Evolutionary conservation across 1,140 invertebrate genomes (phyloP).

Genomic region (Drosophila ercepeae): DNA sequence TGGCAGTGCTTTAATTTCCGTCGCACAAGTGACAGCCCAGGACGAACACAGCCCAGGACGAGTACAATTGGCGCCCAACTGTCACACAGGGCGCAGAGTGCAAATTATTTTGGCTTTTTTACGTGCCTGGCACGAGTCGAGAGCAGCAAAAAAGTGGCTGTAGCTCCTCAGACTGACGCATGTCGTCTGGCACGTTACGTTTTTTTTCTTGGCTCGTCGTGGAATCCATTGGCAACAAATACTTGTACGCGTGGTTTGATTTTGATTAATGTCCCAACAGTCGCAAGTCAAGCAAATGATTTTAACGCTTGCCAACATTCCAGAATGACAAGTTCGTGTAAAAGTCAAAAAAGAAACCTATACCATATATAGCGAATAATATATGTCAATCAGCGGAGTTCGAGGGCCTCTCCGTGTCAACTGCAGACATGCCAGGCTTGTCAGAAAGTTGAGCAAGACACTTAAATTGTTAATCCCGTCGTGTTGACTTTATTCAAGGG

Average conservation of each 20-base stretch:
- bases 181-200: conserved; percentile 43
- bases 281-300: conserved; percentile 47
- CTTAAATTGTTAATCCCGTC: conserved; percentile 25
- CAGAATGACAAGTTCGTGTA: conserved; percentile 39
- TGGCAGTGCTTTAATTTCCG: conserved; percentile 65
- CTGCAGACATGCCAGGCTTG: conserved; percentile 23
- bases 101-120: conserved; percentile 37
- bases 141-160: not conserved
- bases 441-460: conserved; percentile 14
- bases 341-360: conserved; percentile 10
- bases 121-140: conserved; percentile 36
- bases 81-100: conserved; percentile 14
- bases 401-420: conserved; percentile 12
- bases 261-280: conserved; percentile 63
- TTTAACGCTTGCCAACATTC: conserved; percentile 57
- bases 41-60: conserved; percentile 3
- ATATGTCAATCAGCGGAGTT: conserved; percentile 8
- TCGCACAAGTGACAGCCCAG: conserved; percentile 35
- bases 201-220: not conserved
- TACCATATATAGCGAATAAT: not conserved
- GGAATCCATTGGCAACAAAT: conserved; percentile 30
- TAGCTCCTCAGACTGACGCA: conserved; percentile 21
- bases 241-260: conserved; percentile 47
- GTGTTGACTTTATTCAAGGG: conserved; percentile 14
- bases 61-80: conserved; percentile 27